Conservation (phyloP, 2,797 vertebrate species). For the Remorina albescens region DNA sequence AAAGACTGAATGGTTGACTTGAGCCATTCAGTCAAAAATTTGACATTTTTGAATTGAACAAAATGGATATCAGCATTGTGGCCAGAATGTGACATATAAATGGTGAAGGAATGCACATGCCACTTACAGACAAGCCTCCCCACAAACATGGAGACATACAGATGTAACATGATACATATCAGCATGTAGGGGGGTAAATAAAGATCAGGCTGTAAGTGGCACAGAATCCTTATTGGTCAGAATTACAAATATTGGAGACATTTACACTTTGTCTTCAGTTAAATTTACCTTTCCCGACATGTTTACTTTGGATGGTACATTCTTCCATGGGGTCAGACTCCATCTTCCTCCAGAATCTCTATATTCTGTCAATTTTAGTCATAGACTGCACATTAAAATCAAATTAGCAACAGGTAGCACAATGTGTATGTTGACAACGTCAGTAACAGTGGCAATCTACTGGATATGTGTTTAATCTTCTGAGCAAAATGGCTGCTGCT, state of each 20-base stretch:
- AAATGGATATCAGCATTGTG: conserved; percentile 19
- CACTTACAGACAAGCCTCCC: conserved; percentile 2
- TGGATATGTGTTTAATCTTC: neutral
- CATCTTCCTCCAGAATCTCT: neutral
- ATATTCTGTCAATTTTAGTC: neutral
- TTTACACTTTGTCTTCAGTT: neutral
- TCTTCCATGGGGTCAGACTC: neutral
- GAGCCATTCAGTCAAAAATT: conserved; percentile 39
- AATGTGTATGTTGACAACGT: neutral
- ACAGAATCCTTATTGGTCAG: too few relatives aligned
- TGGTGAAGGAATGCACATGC: conserved; percentile 18
- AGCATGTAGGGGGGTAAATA: neutral
- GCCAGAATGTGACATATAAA: conserved; percentile 27
- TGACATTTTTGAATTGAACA: too few relatives aligned
- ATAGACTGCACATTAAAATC: neutral
- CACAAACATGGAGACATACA: conserved; percentile 14
- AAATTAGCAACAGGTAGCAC: neutral
- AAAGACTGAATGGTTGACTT: conserved; percentile 27
- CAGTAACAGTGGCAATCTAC: neutral
- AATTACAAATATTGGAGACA: neutral
- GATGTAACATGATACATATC: conserved; percentile 9
- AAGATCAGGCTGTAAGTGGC: conserved; percentile 2
- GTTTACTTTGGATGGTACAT: neutral
- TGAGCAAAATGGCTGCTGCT: neutral
- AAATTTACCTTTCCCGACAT: neutral